These are phyloP conservation scores for Pachypeltis micranthus DNA, from an alignment of 1,140 invertebrate genomes.

Conservation along the genomic window DNA sequence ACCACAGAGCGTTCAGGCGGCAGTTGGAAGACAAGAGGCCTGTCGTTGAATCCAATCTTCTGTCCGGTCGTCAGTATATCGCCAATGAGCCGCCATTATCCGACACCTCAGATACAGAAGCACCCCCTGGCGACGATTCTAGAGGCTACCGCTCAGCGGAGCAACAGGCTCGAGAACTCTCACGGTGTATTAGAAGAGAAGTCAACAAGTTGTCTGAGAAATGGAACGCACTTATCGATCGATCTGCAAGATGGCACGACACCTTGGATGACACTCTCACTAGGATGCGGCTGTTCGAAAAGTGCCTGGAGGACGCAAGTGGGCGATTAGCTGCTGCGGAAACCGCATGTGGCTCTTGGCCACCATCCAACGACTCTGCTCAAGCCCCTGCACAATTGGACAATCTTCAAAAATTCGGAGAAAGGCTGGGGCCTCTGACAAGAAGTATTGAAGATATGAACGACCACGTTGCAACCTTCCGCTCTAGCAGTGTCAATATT, in stretches of 20 bases:
- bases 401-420: slow-evolving; percentile 60
- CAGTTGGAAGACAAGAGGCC: slow-evolving; percentile 89
- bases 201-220: slow-evolving; percentile 85
- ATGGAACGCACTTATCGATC: slow-evolving; percentile 81
- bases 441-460: slow-evolving; percentile 64
- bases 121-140: slow-evolving; percentile 49
- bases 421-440: slow-evolving; percentile 60
- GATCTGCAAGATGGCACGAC: slow-evolving; percentile 72
- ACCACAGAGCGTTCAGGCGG: slow-evolving; percentile 73
- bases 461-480: slow-evolving; percentile 62
- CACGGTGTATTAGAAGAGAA: slow-evolving; percentile 77
- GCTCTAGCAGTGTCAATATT: slow-evolving; percentile 49
- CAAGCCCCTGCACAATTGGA: slow-evolving; percentile 73
- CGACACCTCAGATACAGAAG: slow-evolving; percentile 70
- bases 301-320: slow-evolving; percentile 70
- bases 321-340: slow-evolving; percentile 70
- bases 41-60: slow-evolving; percentile 84
- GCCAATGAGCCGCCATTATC: slow-evolving; percentile 75
- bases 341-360: slow-evolving; percentile 66
- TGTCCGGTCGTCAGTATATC: slow-evolving; percentile 81
- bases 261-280: slow-evolving; percentile 77
- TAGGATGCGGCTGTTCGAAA: slow-evolving; percentile 79
- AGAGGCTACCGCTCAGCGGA: slow-evolving; percentile 63
- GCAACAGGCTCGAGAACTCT: slow-evolving; percentile 75
- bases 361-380: slow-evolving; percentile 50